Conservation (phyloP, 2,888 invertebrate species). For the Athetis lepigone region DNA sequence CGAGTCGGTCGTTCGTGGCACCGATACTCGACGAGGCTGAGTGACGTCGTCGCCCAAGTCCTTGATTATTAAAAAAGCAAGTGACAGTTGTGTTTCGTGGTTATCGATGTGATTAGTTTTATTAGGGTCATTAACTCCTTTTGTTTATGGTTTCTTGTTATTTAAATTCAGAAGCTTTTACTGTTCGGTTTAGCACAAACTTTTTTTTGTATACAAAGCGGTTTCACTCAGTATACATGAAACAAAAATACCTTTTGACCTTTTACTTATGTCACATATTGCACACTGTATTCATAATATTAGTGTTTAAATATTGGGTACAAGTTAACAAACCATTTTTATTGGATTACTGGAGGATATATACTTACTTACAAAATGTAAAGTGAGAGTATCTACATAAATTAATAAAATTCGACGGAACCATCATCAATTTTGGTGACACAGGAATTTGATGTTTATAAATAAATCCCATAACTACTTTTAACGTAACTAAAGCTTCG, state of each 20-base stretch:
- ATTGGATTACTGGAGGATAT: too few relatives aligned
- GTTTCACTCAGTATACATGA: background rate
- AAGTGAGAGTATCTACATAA: too few relatives aligned
- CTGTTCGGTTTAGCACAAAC: background rate
- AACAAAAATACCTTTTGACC: background rate
- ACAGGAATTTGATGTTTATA: background rate
- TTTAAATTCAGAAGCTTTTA: conserved; percentile 1
- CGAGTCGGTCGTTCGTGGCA: conserved; percentile 74
- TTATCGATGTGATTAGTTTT: conserved; percentile 61
- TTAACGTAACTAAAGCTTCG: too few relatives aligned
- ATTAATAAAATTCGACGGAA: conserved; percentile 23
- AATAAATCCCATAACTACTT: conserved; percentile 3
- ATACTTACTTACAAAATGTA: too few relatives aligned
- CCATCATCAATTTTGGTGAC: conserved; percentile 16
- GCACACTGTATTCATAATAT: conserved; percentile 3
- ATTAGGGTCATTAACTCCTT: conserved; percentile 61
- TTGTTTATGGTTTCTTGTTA: conserved; percentile 37
- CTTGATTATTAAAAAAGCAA: conserved; percentile 79
- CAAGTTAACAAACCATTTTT: conserved; percentile 30
- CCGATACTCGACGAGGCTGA: conserved; percentile 74
- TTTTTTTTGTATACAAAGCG: background rate
- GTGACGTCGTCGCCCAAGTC: conserved; percentile 71
- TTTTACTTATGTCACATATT: conserved; percentile 28
- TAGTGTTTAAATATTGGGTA: conserved; percentile 42
- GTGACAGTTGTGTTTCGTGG: conserved; percentile 72